Evolutionary conservation across 2,888 invertebrate genomes (phyloP), one percentile per base, ranked within the genome.

Genomic region (Tetanocera ferruginea): DNA sequence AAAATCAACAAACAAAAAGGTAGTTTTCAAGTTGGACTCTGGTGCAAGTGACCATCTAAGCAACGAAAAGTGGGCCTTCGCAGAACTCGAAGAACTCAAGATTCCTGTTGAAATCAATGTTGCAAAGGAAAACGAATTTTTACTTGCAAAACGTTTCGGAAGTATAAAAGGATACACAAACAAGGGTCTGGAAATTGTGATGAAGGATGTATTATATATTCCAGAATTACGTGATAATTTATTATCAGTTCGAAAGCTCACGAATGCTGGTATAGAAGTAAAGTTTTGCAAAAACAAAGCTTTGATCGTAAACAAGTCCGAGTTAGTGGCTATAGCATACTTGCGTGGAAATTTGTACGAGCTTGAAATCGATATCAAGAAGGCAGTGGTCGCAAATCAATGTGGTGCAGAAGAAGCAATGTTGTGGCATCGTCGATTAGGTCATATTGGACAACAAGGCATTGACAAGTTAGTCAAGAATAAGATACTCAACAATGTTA

Each of bases 381-480:
- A 6, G 28, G 28, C 62, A 25, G n/a, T n/a, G n/a, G 62, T 28
- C 23, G 62, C 31, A 62, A 28, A 62, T 11, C 62, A 62, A 28
- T 62, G 62, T 28, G 25, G 19, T 6, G 62, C 11, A 62, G 28
- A 62, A 25, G 25, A 28, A 25, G 17, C 28, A 5, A 28, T 11
- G 28, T 31, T 62, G 31, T 62, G 31, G 62, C 62, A 62, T 62
- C 23, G 62, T 28, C 19, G 62, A 28, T 28, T 62, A 17, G 62
- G 62, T 5, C 62, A 62, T 31, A 62, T 62, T 62, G 28, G 62
- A 8, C 62, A 62, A 17, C 62, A n/a, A 62, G 28, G 62, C 28
- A 62, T 62, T 14, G 62, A 62, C 5, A 62, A 62, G 25, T 11
- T 62, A 25, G 17, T 62, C 1, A 25, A 62, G 25, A 25, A 28